Conservation (phyloP, 23 tunicate genomes). For the Styela plicata region DNA sequence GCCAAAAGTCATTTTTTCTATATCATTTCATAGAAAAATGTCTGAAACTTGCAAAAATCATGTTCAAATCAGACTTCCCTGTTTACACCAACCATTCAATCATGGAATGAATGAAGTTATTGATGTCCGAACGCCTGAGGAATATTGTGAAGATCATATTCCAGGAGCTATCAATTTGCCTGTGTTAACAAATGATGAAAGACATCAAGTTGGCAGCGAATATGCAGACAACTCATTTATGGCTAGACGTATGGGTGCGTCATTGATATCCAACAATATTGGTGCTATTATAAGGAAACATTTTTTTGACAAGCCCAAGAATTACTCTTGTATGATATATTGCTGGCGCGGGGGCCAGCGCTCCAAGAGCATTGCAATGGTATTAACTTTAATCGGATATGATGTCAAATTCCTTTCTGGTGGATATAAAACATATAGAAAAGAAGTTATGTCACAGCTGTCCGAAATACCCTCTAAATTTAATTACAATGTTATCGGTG, state of each 20-base stretch:
- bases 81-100: not conserved
- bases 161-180: constrained; percentile 28
- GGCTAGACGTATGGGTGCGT: constrained; percentile 17
- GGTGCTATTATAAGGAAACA: not conserved
- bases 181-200: constrained; percentile 26
- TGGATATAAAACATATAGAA: constrained; percentile 24
- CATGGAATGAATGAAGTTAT: constrained; percentile 14
- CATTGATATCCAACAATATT: constrained; percentile 18
- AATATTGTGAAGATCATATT: constrained; percentile 23
- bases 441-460: constrained; percentile 4
- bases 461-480: not conserved
- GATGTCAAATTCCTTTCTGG: constrained; percentile 23
- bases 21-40: too few relatives aligned
- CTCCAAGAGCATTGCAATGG: constrained; percentile 19
- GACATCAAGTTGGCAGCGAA: constrained; percentile 17
- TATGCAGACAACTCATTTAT: constrained; percentile 18
- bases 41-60: not conserved
- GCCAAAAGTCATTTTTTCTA: too few relatives aligned
- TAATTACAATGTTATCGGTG: constrained; percentile 14
- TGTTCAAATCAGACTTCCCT: not conserved
- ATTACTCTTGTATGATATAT: constrained; percentile 19
- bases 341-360: constrained; percentile 35
- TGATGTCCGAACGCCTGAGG: constrained; percentile 24
- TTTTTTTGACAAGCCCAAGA: constrained; percentile 9
- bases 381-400: constrained; percentile 25